These are phyloP conservation scores for Nothobranchius kuhntae DNA, from an alignment of 2,113 vertebrate species.

Conservation along the genomic window DNA sequence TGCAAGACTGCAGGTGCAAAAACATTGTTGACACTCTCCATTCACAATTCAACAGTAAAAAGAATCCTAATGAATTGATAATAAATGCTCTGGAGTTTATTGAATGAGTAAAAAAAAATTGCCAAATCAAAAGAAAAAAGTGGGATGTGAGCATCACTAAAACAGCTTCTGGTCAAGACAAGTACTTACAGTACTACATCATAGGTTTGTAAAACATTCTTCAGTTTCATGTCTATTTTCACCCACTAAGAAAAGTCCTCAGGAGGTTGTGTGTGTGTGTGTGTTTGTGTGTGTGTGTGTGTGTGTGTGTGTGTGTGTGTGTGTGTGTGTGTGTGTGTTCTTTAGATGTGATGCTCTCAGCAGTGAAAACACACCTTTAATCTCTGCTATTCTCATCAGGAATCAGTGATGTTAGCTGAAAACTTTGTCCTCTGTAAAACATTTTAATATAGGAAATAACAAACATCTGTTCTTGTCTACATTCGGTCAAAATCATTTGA, in stretches of 20 bases:
- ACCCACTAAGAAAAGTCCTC: constrained; percentile 25
- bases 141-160: constrained; percentile 66
- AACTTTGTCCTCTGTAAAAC: constrained; percentile 48
- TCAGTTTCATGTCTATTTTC: constrained; percentile 36
- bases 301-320: not conserved
- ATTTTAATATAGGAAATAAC: constrained; percentile 38
- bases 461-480: constrained; percentile 53
- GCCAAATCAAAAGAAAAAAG: constrained; percentile 57
- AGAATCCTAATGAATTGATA: constrained; percentile 51
- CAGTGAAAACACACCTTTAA: constrained; percentile 30
- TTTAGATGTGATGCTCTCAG: constrained; percentile 34
- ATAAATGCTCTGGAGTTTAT: constrained; percentile 62
- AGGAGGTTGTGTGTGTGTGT: too few relatives aligned
- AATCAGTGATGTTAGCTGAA: constrained; percentile 39
- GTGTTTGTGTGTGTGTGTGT: not conserved
- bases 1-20: too few relatives aligned
- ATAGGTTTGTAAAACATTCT: constrained; percentile 49
- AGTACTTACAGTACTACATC: constrained; percentile 56
- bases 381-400: constrained; percentile 51
- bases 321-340: constrained; percentile 11
- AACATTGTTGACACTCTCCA: too few relatives aligned
- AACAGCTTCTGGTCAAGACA: constrained; percentile 60
- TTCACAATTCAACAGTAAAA: too few relatives aligned
- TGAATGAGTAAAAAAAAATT: constrained; percentile 65
- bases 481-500: constrained; percentile 70